phyloP scores from a whole-genome alignment of 2,113 vertebrate genomes.

The Mixornis gularis region DNA sequence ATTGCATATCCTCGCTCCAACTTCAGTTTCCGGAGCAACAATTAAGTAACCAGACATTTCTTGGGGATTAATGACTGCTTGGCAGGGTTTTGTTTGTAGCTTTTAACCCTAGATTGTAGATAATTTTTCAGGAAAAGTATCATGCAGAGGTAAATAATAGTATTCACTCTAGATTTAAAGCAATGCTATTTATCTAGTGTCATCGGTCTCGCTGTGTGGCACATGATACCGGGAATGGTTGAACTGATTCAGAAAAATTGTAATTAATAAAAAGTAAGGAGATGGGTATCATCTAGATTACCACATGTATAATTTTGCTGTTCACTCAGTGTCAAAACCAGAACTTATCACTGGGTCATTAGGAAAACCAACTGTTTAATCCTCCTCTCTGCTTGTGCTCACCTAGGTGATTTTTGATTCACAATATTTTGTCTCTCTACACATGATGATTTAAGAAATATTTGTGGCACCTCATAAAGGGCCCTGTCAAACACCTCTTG shows the following conservation, averaged over 20 bases:
- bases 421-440: slow-evolving; percentile 29
- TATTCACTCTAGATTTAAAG: neutral
- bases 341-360: neutral
- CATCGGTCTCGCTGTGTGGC: neutral
- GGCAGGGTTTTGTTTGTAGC: slow-evolving; percentile 25
- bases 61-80: slow-evolving; percentile 36
- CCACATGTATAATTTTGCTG: neutral
- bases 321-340: neutral
- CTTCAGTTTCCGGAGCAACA: slow-evolving; percentile 22
- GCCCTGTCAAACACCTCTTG: slow-evolving; percentile 3
- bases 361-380: slow-evolving; percentile 11
- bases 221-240: neutral
- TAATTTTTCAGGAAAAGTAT: slow-evolving; percentile 55
- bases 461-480: slow-evolving; percentile 1
- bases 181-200: neutral
- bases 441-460: slow-evolving; percentile 27
- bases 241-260: neutral
- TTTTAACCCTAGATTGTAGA: slow-evolving; percentile 53
- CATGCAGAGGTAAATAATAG: slow-evolving; percentile 36
- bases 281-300: neutral
- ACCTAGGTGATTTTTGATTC: neutral
- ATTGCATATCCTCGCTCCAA: neutral
- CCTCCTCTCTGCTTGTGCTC: slow-evolving; percentile 1
- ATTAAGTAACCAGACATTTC: slow-evolving; percentile 35
- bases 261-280: slow-evolving; percentile 5